These are phyloP conservation scores for Prietella phreatophila DNA, from an alignment of 2,113 vertebrate genomes.

Conservation along the genomic window DNA sequence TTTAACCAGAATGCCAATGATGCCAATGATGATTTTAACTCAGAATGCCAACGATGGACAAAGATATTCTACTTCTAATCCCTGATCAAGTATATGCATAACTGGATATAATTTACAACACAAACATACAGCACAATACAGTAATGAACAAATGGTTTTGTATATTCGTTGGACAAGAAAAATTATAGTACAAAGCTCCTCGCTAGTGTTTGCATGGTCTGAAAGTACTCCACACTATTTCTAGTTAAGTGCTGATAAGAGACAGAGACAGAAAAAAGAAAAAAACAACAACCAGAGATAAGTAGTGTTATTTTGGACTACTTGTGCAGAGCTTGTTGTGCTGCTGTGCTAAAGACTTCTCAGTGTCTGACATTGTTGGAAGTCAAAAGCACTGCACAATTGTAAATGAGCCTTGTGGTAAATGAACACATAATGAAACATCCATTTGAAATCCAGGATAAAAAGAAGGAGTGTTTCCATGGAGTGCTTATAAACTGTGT, in stretches of 20 bases:
- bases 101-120: not conserved
- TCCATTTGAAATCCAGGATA: not conserved
- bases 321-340: not conserved
- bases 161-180: not conserved
- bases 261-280: not conserved
- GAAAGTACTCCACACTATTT: not conserved
- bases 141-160: not conserved
- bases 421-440: not conserved
- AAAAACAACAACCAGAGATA: not conserved
- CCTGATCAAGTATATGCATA: not conserved
- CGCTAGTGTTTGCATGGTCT: not conserved
- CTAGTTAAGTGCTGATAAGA: not conserved
- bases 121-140: not conserved
- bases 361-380: slow-evolving; percentile 1
- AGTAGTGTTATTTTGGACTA: slow-evolving; percentile 14
- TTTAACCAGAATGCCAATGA: not conserved
- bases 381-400: not conserved
- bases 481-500: not conserved
- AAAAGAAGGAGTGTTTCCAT: not conserved
- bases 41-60: not conserved
- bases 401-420: not conserved
- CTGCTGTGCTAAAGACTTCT: slow-evolving; percentile 1
- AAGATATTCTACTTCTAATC: too few relatives aligned
- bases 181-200: not conserved
- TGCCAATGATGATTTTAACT: too few relatives aligned